phyloP scores from a whole-genome alignment of 2,113 vertebrate genomes.

The Tetraodon nigroviridis region DNA sequence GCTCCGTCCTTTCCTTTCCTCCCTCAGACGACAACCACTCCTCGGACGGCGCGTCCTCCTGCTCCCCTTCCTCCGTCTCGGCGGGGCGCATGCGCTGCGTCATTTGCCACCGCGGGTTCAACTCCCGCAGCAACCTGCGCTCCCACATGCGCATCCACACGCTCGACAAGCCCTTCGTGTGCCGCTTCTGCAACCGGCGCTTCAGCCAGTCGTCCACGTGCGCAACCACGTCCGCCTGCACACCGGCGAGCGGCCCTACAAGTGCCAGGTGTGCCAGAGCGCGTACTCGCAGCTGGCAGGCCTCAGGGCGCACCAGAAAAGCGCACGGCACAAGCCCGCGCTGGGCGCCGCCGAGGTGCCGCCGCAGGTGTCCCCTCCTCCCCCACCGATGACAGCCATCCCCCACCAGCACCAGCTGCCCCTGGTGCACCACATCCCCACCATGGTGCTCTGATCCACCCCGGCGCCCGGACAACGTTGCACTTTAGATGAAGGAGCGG shows the following conservation, averaged over 20 bases:
- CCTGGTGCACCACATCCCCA: constrained; percentile 83
- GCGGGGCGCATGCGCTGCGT: constrained; percentile 93
- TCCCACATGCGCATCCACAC: constrained; percentile 99
- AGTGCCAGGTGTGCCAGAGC: constrained; percentile 97
- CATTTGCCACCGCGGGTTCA: constrained; percentile 97
- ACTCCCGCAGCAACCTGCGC: constrained; percentile 98
- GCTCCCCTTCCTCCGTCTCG: constrained; percentile 53
- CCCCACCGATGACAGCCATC: constrained; percentile 50
- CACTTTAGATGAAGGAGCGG: constrained; percentile 56
- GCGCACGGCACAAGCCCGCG: constrained; percentile 88
- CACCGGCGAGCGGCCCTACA: constrained; percentile 97
- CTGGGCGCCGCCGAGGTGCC: constrained; percentile 41
- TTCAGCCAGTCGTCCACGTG: constrained; percentile 98
- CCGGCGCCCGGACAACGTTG: constrained; percentile 31
- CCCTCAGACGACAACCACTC: constrained; percentile 83
- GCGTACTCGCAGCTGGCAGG: constrained; percentile 97
- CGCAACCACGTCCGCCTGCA: constrained; percentile 97
- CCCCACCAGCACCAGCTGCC: constrained; percentile 76
- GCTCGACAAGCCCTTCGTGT: constrained; percentile 97
- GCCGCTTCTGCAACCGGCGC: constrained; percentile 97
- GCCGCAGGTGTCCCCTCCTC: constrained; percentile 73
- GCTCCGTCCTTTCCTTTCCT: not conserved
- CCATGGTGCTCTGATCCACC: constrained; percentile 86
- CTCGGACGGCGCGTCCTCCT: constrained; percentile 67
- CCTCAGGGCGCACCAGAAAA: constrained; percentile 97